Percentiles rank a stretch among this genome's conserved stretches.
phyloP scores from a whole-genome alignment of 2,797 vertebrate genomes.

The Pseudochaenichthys georgianus region DNA sequence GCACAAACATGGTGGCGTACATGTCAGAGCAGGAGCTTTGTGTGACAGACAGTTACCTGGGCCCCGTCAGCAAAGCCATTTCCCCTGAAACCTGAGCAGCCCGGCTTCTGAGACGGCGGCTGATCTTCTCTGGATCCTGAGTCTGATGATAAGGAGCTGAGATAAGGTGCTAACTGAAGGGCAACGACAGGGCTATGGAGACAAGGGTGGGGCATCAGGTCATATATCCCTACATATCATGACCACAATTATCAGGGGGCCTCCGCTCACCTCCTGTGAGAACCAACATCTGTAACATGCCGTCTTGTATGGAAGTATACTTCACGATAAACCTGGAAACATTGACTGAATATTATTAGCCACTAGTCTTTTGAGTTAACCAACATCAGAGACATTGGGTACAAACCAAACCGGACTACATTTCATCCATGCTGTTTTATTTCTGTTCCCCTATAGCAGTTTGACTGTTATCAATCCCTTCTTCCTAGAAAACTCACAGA shows the following conservation, averaged over 20 bases:
- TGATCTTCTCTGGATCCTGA: constrained; percentile 62
- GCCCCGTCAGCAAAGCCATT: constrained; percentile 56
- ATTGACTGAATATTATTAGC: constrained; percentile 54
- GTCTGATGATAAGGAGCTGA: constrained; percentile 70
- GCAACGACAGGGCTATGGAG: constrained; percentile 67
- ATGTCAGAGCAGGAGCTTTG: constrained; percentile 62
- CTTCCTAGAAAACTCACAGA: constrained; percentile 79
- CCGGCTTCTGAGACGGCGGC: constrained; percentile 47
- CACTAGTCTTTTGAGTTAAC: constrained; percentile 52
- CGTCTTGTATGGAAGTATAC: constrained; percentile 21
- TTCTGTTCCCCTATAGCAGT: constrained; percentile 48
- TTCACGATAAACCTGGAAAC: constrained; percentile 50
- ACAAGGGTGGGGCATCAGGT: constrained; percentile 62
- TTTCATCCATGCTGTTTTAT: constrained; percentile 46
- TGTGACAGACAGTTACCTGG: constrained; percentile 38
- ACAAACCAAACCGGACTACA: constrained; percentile 58
- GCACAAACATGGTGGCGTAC: constrained; percentile 36
- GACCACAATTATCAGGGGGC: constrained; percentile 46
- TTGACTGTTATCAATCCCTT: constrained; percentile 57
- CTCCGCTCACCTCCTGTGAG: constrained; percentile 55
- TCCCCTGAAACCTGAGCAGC: constrained; percentile 69
- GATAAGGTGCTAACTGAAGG: constrained; percentile 72
- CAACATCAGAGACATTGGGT: constrained; percentile 54
- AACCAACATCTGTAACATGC: constrained; percentile 53
- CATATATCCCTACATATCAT: constrained; percentile 51